Evolutionary conservation across 2,888 invertebrate species (phyloP), one percentile per base, ranked within the genome.

Genomic region (Synanthedon myopaeformis): DNA sequence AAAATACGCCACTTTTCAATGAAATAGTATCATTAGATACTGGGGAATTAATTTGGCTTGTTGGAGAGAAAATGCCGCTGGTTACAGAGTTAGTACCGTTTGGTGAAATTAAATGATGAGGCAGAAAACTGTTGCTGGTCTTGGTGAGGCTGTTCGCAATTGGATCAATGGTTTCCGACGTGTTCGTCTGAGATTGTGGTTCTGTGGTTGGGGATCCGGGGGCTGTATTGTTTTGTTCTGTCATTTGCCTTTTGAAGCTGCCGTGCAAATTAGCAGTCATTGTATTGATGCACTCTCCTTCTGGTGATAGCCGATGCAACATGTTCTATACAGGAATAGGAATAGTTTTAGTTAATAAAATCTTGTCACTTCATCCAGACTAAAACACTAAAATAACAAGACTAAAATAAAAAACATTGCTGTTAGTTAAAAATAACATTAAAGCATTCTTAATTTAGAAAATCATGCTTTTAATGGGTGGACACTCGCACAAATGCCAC

Each of bases 291-390:
- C 89, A 89, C 70, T 90, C 90, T 59, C 92, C 92, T 69, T 92
- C 92, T 51, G 92, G 92, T 56, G 92, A 92, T 78, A 92, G 87
- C 66, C 92, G 90, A 71, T 92, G 92, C 69, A 90, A 88, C 72
- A 91, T 90, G 59, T 91, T 92, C 86, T 91, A 90, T 70, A 86
- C 65, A 70, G 79, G 75, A 82, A 84, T 72, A 84, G 76, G 73
- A 82, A 80, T 63, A 69, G 59, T 62, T 67, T 69, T 62, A 61
- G 67, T 76, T 63, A 74, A 63, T 72, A 63, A 54, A 67, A 61
- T 66, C 41, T 52, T 28, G 35, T 51, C 13, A 45, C 6, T 45
- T 45, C n/a, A n/a, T 45, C 49, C 52, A 56, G 51, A 51, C 5
- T 51, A 49, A 35, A 42, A 50, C 51, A 55, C 42, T 23, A 23